Evolutionary conservation across 2,888 invertebrate genomes (phyloP).

Genomic region (Eristalis intricaria): DNA sequence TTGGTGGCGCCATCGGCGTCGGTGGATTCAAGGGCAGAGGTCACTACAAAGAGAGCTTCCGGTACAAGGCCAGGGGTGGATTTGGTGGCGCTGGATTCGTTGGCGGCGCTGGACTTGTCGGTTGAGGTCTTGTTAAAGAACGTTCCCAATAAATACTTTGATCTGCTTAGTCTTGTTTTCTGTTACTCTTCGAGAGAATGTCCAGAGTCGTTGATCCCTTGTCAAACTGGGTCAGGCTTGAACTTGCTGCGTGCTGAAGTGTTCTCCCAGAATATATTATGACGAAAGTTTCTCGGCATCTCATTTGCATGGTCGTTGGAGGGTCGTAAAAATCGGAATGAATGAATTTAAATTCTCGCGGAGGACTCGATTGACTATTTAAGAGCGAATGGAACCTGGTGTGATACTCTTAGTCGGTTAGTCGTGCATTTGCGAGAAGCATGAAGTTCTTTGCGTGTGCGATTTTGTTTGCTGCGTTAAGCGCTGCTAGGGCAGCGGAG

Average conservation of each 20-base stretch:
- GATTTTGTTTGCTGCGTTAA: neutral
- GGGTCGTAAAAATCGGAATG: neutral
- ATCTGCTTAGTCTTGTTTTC: neutral
- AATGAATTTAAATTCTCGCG: neutral
- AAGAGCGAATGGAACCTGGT: neutral
- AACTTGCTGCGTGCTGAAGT: neutral
- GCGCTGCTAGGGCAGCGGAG: neutral
- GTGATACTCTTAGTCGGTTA: neutral
- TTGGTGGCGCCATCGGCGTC: constrained; percentile 50
- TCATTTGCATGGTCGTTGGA: neutral
- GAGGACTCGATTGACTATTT: neutral
- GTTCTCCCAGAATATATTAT: neutral
- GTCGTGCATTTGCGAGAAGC: neutral
- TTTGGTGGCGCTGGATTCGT: constrained; percentile 55
- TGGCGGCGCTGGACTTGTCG: constrained; percentile 57
- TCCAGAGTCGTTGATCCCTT: neutral
- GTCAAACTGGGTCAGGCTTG: neutral
- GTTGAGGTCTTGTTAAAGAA: neutral
- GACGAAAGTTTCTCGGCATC: neutral
- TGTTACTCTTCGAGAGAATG: neutral
- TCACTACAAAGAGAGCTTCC: constrained; percentile 49
- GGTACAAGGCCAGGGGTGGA: constrained; percentile 41
- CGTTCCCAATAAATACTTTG: neutral
- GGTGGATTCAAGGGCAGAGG: constrained; percentile 61
- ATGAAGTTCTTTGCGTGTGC: constrained; percentile 5